These are phyloP conservation scores for Rana temporaria DNA, from an alignment of 2,113 vertebrate species.

Conservation along the genomic window DNA sequence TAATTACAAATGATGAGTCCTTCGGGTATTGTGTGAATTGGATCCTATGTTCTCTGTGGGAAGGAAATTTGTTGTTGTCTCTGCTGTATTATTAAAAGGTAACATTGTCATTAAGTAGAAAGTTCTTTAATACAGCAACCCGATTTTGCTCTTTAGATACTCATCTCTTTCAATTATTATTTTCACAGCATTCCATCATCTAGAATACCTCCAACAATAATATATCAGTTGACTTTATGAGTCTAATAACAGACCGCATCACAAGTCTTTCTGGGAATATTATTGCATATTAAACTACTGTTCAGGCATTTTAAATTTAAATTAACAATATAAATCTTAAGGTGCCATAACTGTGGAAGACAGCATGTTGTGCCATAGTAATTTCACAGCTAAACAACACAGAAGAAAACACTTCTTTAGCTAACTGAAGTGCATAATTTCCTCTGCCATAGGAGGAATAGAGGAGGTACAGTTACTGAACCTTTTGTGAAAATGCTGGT, in stretches of 20 bases:
- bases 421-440: too few relatives aligned
- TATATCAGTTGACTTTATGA: conserved; percentile 18
- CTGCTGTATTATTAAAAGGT: conserved; percentile 7
- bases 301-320: conserved; percentile 34
- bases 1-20: too few relatives aligned
- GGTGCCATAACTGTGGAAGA: background rate
- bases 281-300: conserved; percentile 20
- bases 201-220: conserved; percentile 10
- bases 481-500: too few relatives aligned
- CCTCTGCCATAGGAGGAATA: too few relatives aligned
- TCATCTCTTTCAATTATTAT: background rate
- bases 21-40: background rate
- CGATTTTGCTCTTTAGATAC: background rate
- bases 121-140: background rate
- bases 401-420: background rate
- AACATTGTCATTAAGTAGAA: background rate
- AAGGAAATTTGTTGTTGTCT: background rate
- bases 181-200: background rate
- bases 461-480: too few relatives aligned
- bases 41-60: background rate
- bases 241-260: conserved; percentile 28
- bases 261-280: conserved; percentile 8
- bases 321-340: conserved; percentile 46
- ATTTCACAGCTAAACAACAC: background rate
- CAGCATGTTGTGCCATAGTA: conserved; percentile 9